These are phyloP conservation scores for Steinernema scapterisci DNA, from an alignment of 2,888 invertebrate genomes.

Conservation along the genomic window DNA sequence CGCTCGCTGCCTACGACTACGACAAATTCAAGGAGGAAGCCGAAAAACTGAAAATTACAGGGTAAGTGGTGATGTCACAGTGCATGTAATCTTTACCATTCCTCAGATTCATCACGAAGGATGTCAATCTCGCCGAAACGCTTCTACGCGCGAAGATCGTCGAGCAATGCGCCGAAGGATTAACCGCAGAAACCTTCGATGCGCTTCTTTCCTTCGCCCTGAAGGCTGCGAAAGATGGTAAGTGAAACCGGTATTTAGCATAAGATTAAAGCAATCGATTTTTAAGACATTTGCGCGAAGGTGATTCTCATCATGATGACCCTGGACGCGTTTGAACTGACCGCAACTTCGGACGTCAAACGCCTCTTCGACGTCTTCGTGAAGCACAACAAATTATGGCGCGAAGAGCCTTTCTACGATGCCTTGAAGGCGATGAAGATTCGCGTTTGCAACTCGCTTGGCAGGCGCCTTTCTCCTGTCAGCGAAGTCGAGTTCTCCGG, in stretches of 20 bases:
- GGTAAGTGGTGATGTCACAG: not conserved
- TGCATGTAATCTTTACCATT: not conserved
- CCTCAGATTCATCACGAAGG: not conserved
- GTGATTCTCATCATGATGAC: not conserved
- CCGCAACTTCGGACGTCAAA: not conserved
- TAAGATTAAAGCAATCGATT: not conserved
- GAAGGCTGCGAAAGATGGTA: not conserved
- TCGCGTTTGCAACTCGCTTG: conserved; percentile 20
- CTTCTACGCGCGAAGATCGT: not conserved
- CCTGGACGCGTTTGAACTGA: not conserved
- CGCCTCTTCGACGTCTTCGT: not conserved
- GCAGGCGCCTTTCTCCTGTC: not conserved
- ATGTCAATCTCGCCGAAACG: not conserved
- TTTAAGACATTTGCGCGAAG: not conserved
- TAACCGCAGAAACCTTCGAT: not conserved
- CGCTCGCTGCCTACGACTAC: not conserved
- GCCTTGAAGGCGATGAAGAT: not conserved
- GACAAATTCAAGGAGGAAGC: conserved; percentile 17
- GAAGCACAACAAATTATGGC: not conserved
- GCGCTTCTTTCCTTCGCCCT: not conserved
- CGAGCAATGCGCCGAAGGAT: not conserved
- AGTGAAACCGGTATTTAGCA: not conserved
- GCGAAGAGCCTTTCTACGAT: not conserved
- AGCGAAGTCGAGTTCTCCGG: not conserved
- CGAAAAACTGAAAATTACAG: not conserved